A percentile compares a stretch with the other conserved stretches of the same genome.
Conservation (phyloP, 2,113 vertebrate species). For the Orycteropus afer region DNA sequence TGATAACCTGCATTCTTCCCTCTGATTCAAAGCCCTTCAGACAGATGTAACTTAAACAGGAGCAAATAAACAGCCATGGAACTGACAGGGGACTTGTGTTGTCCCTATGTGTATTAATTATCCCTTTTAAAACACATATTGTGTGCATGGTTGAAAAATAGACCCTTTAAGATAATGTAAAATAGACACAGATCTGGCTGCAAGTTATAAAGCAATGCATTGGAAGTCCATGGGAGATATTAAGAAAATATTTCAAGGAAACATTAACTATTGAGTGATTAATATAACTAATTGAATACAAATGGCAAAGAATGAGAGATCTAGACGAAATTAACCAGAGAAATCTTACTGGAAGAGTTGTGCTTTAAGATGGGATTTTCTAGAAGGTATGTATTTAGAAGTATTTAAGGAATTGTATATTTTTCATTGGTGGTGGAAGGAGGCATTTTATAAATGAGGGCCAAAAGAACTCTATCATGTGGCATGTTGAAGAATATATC, state of each 20-base stretch:
- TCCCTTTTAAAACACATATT: not conserved
- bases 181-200: not conserved
- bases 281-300: not conserved
- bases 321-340: too few species aligned
- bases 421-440: not conserved
- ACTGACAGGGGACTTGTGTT: not conserved
- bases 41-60: not conserved
- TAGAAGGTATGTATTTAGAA: not conserved
- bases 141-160: not conserved
- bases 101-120: not conserved
- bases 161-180: not conserved
- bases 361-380: not conserved
- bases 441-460: not conserved
- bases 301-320: not conserved
- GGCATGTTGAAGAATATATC: not conserved
- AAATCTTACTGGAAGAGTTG: not conserved
- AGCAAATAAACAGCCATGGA: not conserved
- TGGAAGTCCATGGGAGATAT: not conserved
- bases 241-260: not conserved
- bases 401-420: not conserved
- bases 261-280: not conserved
- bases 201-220: not conserved
- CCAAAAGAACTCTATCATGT: not conserved
- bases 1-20: not conserved
- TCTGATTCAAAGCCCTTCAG: not conserved